Evolutionary conservation across 2,113 vertebrate genomes (phyloP).

Genomic region (Patagioenas fasciata): DNA sequence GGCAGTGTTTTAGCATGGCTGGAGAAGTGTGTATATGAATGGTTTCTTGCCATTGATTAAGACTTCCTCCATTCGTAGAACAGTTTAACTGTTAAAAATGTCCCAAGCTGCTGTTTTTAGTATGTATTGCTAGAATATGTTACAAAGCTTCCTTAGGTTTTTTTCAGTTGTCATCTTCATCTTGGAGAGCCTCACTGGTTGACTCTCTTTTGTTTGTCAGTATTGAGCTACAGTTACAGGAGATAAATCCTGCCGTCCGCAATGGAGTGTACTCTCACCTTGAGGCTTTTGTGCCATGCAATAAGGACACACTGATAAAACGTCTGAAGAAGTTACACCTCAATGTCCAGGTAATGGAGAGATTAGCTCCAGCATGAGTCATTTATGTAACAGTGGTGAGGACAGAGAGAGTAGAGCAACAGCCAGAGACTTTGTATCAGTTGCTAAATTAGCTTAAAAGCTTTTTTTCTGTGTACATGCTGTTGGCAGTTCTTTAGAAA

Average conservation of each 20-base stretch:
- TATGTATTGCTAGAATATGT: neutral
- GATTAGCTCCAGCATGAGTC: neutral
- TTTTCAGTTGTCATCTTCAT: neutral
- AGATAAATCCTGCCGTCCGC: constrained; percentile 83
- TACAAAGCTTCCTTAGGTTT: neutral
- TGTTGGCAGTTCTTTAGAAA: neutral
- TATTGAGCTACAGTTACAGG: constrained; percentile 96
- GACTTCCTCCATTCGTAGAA: neutral
- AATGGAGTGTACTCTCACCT: constrained; percentile 90
- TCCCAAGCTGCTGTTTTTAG: neutral
- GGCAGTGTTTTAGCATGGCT: neutral
- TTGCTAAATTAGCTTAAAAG: neutral
- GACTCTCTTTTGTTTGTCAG: constrained; percentile 71
- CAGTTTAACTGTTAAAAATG: neutral
- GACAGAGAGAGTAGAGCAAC: neutral
- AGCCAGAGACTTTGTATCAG: neutral
- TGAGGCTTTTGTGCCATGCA: constrained; percentile 97
- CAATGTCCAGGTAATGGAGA: constrained; percentile 87
- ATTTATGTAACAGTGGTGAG: accelerated
- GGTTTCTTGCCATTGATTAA: neutral
- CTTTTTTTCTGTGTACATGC: neutral
- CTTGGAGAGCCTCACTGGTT: neutral
- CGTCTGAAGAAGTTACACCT: constrained; percentile 97
- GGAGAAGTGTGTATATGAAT: neutral
- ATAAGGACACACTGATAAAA: constrained; percentile 95